Conservation (phyloP, 2,888 invertebrate genomes). For the Rapana venosa region DNA sequence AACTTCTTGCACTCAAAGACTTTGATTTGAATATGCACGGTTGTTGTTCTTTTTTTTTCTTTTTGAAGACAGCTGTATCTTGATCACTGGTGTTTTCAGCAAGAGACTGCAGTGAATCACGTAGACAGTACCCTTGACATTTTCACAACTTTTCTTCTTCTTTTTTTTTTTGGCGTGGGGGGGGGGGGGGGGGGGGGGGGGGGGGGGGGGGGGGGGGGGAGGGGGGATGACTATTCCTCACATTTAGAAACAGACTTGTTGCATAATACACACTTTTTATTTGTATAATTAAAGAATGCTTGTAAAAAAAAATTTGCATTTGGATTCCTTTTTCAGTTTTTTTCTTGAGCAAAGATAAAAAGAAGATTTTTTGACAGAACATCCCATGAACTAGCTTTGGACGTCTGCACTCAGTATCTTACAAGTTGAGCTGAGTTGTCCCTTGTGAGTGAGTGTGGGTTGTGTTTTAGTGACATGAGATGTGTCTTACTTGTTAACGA, state of each 20-base stretch:
- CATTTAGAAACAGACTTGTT: too few species aligned
- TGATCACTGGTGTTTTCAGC: neutral
- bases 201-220: too few species aligned
- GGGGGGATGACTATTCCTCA: too few species aligned
- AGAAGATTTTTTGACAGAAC: neutral
- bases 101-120: too few species aligned
- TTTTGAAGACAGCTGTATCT: neutral
- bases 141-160: too few species aligned
- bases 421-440: neutral
- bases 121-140: too few species aligned
- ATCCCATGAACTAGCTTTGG: neutral
- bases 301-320: neutral
- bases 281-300: too few species aligned
- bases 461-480: neutral
- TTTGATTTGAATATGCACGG: slow-evolving; percentile 2
- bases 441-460: neutral
- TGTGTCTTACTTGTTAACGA: slow-evolving; percentile 9
- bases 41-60: too few species aligned
- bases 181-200: too few species aligned
- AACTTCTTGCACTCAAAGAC: neutral
- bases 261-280: too few species aligned
- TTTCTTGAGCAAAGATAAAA: neutral
- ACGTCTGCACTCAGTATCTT: too few species aligned
- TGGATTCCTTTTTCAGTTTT: neutral
- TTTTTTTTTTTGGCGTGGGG: too few species aligned